phyloP scores from a whole-genome alignment of 2,888 invertebrate species.

The Pterostichus madidus region DNA sequence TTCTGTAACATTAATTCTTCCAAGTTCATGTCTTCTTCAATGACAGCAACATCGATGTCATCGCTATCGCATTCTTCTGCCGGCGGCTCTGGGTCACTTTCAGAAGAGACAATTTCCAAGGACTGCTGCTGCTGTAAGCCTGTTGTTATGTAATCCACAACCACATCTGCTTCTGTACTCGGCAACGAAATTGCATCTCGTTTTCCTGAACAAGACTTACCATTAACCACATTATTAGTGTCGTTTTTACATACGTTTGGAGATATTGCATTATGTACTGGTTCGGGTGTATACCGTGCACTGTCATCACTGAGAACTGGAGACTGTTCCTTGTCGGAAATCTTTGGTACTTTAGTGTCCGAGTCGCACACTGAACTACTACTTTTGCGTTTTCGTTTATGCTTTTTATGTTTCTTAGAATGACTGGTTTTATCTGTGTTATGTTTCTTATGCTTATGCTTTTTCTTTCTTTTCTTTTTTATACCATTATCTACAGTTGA shows the following conservation, averaged over 20 bases:
- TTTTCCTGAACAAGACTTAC: conserved; percentile 73
- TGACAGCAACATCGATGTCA: conserved; percentile 84
- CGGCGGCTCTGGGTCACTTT: conserved; percentile 81
- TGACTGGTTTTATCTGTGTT: conserved; percentile 78
- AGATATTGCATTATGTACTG: conserved; percentile 70
- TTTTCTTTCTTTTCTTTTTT: conserved; percentile 85
- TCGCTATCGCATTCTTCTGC: conserved; percentile 85
- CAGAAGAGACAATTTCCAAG: conserved; percentile 84
- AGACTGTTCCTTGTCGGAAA: conserved; percentile 75
- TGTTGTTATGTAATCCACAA: conserved; percentile 78
- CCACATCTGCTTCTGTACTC: conserved; percentile 77
- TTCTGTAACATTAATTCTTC: conserved; percentile 95
- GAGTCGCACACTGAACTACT: conserved; percentile 72
- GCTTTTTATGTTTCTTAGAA: conserved; percentile 83
- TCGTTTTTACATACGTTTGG: conserved; percentile 70
- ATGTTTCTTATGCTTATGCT: conserved; percentile 80
- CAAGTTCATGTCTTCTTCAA: conserved; percentile 91
- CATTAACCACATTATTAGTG: conserved; percentile 73
- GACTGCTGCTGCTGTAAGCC: conserved; percentile 75
- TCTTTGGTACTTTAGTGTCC: conserved; percentile 71
- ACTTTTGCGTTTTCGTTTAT: conserved; percentile 78
- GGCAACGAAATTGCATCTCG: conserved; percentile 69
- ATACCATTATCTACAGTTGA: conserved; percentile 61
- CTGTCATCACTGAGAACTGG: conserved; percentile 72
- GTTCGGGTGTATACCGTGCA: conserved; percentile 76